These are phyloP conservation scores for Oconnorella tubifera DNA, from an alignment of 2,888 invertebrate species.

Conservation along the genomic window DNA sequence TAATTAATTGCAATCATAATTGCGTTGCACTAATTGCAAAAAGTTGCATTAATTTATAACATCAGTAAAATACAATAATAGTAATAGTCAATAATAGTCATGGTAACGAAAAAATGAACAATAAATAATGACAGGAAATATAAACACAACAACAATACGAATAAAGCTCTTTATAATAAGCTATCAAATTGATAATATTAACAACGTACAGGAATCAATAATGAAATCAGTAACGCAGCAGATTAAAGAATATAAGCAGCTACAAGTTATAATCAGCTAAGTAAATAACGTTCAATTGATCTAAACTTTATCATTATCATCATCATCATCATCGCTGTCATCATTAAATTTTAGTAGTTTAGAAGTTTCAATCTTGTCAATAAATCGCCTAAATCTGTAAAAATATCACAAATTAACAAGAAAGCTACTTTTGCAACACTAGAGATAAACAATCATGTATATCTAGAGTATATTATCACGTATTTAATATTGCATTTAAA, in stretches of 20 bases:
- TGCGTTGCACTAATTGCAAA: too few species aligned
- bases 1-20: too few species aligned
- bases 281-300: neutral
- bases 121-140: neutral
- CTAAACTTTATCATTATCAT: neutral
- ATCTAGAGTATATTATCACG: too few species aligned
- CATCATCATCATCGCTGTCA: slow-evolving; percentile 9
- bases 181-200: neutral
- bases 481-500: too few species aligned
- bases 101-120: neutral
- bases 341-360: slow-evolving; percentile 15
- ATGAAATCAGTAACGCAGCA: too few species aligned
- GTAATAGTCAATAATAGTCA: too few species aligned
- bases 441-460: too few species aligned
- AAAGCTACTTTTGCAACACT: neutral
- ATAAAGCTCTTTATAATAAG: neutral
- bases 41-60: too few species aligned
- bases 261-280: too few species aligned
- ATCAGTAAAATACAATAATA: too few species aligned
- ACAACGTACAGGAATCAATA: too few species aligned
- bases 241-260: too few species aligned
- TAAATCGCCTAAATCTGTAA: slow-evolving; percentile 23
- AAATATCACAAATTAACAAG: slow-evolving; percentile 2
- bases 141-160: neutral
- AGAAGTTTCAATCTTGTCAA: slow-evolving; percentile 18